Evolutionary conservation across 1,140 invertebrate genomes (phyloP).

Genomic region (Araneus ventricosus): DNA sequence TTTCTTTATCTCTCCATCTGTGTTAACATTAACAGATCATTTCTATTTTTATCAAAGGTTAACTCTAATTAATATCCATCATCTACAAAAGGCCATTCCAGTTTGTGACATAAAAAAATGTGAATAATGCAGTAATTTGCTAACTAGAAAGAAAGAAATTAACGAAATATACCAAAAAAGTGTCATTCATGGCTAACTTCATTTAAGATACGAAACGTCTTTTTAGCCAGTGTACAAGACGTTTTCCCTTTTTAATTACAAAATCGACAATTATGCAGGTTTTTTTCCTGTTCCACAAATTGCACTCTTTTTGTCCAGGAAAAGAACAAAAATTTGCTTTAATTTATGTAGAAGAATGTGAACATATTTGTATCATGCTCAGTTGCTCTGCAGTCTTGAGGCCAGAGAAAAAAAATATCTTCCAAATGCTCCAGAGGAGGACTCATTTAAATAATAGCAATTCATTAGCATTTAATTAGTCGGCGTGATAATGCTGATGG

Average conservation of each 20-base stretch:
- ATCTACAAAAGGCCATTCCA: background rate
- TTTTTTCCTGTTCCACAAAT: background rate
- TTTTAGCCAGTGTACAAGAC: constrained; percentile 4
- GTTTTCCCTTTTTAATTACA: constrained; percentile 44
- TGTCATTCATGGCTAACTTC: constrained; percentile 9
- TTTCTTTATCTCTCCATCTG: too few relatives aligned
- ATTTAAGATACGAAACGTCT: background rate
- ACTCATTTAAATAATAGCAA: constrained; percentile 60
- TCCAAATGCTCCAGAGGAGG: background rate
- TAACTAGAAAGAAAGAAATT: background rate
- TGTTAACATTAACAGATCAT: too few relatives aligned
- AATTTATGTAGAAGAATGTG: constrained; percentile 48
- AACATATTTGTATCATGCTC: constrained; percentile 40
- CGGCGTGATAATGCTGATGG: background rate
- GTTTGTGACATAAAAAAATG: background rate
- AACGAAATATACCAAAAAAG: background rate
- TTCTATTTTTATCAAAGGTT: background rate
- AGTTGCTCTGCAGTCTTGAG: background rate
- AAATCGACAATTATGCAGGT: constrained; percentile 47
- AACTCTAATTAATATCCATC: background rate
- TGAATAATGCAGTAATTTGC: constrained; percentile 18
- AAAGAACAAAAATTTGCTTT: constrained; percentile 13
- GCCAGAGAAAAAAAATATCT: background rate
- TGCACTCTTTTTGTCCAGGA: background rate
- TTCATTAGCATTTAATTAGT: constrained; percentile 62